Percentiles rank a stretch among this genome's conserved stretches.
Conservation (phyloP, 2,888 invertebrate species). For the Fabriciana adippe region DNA sequence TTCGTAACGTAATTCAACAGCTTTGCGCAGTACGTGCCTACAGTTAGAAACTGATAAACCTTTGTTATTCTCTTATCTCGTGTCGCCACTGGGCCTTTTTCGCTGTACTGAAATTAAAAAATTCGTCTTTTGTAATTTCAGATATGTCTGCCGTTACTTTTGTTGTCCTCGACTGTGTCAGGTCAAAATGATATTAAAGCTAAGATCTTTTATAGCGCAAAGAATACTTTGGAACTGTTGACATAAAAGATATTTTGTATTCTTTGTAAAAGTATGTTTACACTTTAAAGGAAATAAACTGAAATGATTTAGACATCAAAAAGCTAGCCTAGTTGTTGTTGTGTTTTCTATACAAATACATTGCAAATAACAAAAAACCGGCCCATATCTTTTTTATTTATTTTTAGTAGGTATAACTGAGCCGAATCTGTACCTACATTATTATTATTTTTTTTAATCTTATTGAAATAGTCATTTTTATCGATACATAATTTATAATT, state of each 20-base stretch:
- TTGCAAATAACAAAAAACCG: background rate
- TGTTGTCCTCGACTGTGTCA: conserved; percentile 24
- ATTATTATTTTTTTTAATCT: no score
- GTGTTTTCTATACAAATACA: conserved; percentile 1
- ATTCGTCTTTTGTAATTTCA: conserved; percentile 45
- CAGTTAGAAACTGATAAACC: conserved; percentile 59
- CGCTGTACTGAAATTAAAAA: conserved; percentile 55
- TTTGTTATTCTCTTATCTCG: conserved; percentile 67
- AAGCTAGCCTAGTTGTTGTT: background rate
- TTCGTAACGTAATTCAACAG: conserved; percentile 61
- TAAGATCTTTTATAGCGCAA: background rate
- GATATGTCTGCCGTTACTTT: conserved; percentile 37
- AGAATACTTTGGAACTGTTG: conserved; percentile 8
- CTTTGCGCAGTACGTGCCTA: conserved; percentile 63
- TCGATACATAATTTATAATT: no score
- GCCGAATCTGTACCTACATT: no score
- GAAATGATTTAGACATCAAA: background rate
- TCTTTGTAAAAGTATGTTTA: background rate
- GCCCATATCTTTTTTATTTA: no score
- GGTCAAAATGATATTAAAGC: conserved; percentile 31
- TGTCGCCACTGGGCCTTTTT: conserved; percentile 51
- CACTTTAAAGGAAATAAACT: background rate
- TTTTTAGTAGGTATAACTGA: no score
- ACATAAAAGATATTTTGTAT: background rate
- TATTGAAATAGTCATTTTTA: no score